Base-by-base conservation (phyloP, 2,888 invertebrate species). In the Salticus scenicus region DNA sequence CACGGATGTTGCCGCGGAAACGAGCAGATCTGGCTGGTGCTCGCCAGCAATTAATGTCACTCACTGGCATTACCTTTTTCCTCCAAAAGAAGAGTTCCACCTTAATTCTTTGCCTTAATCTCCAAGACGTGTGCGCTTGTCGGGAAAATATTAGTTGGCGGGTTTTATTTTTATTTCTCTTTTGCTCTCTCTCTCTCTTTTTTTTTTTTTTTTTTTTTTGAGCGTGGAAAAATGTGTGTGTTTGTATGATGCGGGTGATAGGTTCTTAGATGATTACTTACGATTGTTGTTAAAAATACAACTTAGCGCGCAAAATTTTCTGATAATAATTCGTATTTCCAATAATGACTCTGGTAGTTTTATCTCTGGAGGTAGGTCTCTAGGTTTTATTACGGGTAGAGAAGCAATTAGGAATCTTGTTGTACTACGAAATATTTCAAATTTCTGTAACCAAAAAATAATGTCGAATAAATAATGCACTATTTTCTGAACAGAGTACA, bases 31-130 rank as follows among this genome's bases (percentile, higher is more conserved):
- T 66, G 30, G 47, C 63, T 66, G 70, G 75, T 71, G 70, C 51
- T 47, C 64, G 28, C 67, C 41, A 42, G 76, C 82, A 83, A 83
- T 83, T 83, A 83, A 83, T 76, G 82, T 83, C 82, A 83, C 82
- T 83, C 76, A 83, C 51, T 51, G 76, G 66, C 76, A 64, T 71
- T 83, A 76, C 82, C 82, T 67, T 33, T 67, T 67, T 67, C 30
- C 66, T 24, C 33, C 27, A 8, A 27, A 42, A 64, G 47, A 71
- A 28, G 20, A 33, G 33, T 28, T 20, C 42, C 42, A 70, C 76
- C 72, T 83, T 83, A 83, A 83, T 83, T 83, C 82, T 51, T 47
- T 76, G 64, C 72, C 66, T 67, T 83, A 83, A 83, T 83, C 82
- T 83, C 66, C 51, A 17, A 69, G 76, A 71, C 76, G 80, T 47